Base-by-base conservation (phyloP, 2,888 invertebrate genomes). In the Polylopha cassiicola region DNA sequence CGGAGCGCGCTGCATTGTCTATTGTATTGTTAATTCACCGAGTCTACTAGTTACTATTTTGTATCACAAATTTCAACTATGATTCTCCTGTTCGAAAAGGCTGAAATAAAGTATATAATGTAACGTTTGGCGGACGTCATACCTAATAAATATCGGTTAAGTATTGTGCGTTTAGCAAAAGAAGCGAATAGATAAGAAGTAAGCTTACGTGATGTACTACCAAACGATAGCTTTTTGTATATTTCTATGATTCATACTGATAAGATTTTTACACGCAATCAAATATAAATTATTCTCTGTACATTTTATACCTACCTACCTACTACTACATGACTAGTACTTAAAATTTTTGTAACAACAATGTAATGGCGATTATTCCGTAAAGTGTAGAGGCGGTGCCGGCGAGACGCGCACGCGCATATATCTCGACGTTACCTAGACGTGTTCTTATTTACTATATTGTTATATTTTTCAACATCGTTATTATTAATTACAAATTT, bases 41-140 rank as follows among this genome's bases (percentile, higher is more conserved):
- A 73, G 62, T 77, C 71, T 73, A 72, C 73, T 82, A 76, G 74
- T 77, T 75, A 80, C 73, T 81, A 80, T 75, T 74, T 73, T 75
- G 74, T 80, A 81, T 76, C 80, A 72, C 71, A 65, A 69, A 62
- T 65, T 68, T 61, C 77, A 75, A 72, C 72, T 77, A 78, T 72
- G 70, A 73, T 81, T 81, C 77, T 84, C 84, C 84, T 84, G 81
- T 74, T 85, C 75, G 74, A 82, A 82, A 84, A 85, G 84, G 84
- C 84, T 85, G 84, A 85, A 63, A 75, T 75, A 73, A 75, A 70
- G 71, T 65, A 62, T 75, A 69, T 75, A 77, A 73, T 69, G 63
- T 75, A 73, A 77, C 60, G 64, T 79, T 81, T 76, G 79, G 79
- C 77, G 65, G 73, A 69, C 65, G 66, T 65, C 68, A 58, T 67